A percentile compares a stretch with the other conserved stretches of the same genome.
These are phyloP conservation scores for Riptortus pedestris DNA, from an alignment of 1,140 invertebrate species.

Conservation along the genomic window DNA sequence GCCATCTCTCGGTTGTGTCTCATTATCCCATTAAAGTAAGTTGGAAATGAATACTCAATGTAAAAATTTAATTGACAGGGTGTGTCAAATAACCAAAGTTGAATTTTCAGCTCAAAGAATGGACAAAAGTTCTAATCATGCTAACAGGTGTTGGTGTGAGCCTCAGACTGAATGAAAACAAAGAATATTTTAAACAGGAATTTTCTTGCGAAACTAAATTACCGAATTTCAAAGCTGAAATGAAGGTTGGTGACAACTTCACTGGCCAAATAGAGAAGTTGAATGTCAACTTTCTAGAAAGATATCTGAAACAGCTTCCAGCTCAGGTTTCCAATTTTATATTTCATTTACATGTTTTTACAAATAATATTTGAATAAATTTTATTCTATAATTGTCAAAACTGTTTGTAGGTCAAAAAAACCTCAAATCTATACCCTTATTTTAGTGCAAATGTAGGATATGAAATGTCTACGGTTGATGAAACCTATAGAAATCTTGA, in stretches of 20 bases:
- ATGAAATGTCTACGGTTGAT: neutral
- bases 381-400: too few relatives aligned
- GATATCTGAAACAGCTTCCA: neutral
- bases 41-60: too few relatives aligned
- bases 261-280: constrained; percentile 4
- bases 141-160: neutral
- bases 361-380: too few relatives aligned
- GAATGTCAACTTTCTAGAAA: neutral
- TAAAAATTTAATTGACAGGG: too few relatives aligned
- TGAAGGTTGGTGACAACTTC: constrained; percentile 10
- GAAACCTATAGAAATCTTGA: constrained; percentile 1
- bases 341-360: too few relatives aligned
- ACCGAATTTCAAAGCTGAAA: constrained; percentile 5
- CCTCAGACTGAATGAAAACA: constrained; percentile 1
- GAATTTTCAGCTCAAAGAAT: neutral
- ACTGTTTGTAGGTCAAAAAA: too few relatives aligned
- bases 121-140: constrained; percentile 5
- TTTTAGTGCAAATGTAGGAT: neutral
- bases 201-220: constrained; percentile 27
- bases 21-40: neutral
- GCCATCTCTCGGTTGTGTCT: neutral
- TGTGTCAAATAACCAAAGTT: too few relatives aligned
- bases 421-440: neutral
- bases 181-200: constrained; percentile 24
- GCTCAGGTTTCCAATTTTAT: too few relatives aligned